A percentile compares a stretch with the other conserved stretches of the same genome.
phyloP scores from a whole-genome alignment of 2,888 invertebrate genomes.

The Melieria omissa region DNA sequence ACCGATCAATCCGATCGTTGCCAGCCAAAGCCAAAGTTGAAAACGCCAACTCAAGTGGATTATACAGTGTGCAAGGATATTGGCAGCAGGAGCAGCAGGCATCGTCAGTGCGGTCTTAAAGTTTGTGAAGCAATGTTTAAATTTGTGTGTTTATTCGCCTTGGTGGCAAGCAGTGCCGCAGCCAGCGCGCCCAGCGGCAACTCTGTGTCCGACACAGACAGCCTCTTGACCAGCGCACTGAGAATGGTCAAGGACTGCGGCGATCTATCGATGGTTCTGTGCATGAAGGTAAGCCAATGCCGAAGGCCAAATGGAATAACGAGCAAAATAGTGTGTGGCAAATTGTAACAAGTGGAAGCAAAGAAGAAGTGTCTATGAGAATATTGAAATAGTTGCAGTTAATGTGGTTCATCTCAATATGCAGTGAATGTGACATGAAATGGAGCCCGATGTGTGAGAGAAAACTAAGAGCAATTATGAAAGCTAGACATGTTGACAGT shows the following conservation, averaged over 20 bases:
- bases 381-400: too few species aligned
- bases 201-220: slow-evolving; percentile 68
- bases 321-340: too few species aligned
- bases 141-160: slow-evolving; percentile 65
- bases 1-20: slow-evolving; percentile 62
- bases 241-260: slow-evolving; percentile 79
- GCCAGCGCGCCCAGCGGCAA: slow-evolving; percentile 60
- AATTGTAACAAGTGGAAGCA: too few species aligned
- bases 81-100: too few species aligned
- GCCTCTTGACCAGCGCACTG: slow-evolving; percentile 72
- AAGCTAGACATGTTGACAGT: too few species aligned
- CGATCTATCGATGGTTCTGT: slow-evolving; percentile 74
- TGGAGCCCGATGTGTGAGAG: too few species aligned
- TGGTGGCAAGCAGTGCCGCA: slow-evolving; percentile 69
- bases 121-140: slow-evolving; percentile 66
- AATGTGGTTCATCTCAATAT: too few species aligned
- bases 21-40: slow-evolving; percentile 13
- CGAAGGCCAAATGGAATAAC: too few species aligned
- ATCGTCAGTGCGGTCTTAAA: background rate
- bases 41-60: slow-evolving; percentile 1
- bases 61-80: too few species aligned
- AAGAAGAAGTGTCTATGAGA: too few species aligned
- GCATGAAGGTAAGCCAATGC: slow-evolving; percentile 74
- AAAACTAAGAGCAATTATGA: too few species aligned
- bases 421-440: too few species aligned